These are phyloP conservation scores for Helicoverpa assulta DNA, from an alignment of 2,888 invertebrate genomes.

Conservation along the genomic window DNA sequence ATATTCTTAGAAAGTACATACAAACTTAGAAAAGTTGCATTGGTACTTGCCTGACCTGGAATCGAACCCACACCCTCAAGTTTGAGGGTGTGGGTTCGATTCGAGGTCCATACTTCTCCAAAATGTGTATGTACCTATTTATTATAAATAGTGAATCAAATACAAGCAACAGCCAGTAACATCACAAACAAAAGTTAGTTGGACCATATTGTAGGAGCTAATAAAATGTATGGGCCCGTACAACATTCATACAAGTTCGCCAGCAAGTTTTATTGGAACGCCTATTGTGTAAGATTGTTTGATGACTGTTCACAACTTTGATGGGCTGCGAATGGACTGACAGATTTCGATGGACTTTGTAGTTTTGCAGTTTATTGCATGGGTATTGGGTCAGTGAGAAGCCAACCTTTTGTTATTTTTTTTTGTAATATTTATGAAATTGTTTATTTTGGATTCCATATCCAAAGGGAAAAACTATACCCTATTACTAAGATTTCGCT, in stretches of 20 bases:
- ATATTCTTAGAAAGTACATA: no score
- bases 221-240: slow-evolving; percentile 30
- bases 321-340: slow-evolving; percentile 32
- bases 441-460: no score
- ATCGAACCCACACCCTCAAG: no score
- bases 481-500: no score
- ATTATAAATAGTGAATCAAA: no score
- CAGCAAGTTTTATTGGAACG: slow-evolving; percentile 46
- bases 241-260: slow-evolving; percentile 37
- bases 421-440: no score
- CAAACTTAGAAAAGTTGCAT: no score
- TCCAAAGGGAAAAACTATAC: no score
- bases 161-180: slow-evolving; percentile 32
- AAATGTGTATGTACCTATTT: no score
- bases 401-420: not conserved
- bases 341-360: slow-evolving; percentile 22
- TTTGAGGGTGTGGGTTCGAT: no score
- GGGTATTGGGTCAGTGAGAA: slow-evolving; percentile 6
- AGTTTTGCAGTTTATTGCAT: not conserved
- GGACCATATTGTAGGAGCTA: slow-evolving; percentile 28
- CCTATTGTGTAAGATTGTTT: slow-evolving; percentile 41
- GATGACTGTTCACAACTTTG: slow-evolving; percentile 45
- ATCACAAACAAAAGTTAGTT: slow-evolving; percentile 19
- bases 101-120: no score
- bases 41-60: no score